These are phyloP conservation scores for Zelostemma sp. DNA, from an alignment of 1,140 invertebrate genomes.

Conservation along the genomic window DNA sequence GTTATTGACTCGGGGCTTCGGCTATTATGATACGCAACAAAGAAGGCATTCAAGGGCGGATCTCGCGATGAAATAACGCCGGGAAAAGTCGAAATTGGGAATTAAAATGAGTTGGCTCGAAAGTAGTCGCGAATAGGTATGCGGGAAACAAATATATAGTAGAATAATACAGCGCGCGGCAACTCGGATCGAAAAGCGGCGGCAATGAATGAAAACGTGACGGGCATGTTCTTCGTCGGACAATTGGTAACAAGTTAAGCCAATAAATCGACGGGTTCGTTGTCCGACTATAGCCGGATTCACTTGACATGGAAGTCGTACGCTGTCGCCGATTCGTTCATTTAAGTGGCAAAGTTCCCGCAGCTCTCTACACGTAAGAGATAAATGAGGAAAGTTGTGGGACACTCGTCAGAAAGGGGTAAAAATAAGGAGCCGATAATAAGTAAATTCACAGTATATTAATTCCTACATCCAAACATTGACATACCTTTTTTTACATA, in stretches of 20 bases:
- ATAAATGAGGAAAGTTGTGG: conserved; percentile 46
- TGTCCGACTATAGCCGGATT: conserved; percentile 40
- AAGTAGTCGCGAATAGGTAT: too few relatives aligned
- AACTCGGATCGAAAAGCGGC: conserved; percentile 39
- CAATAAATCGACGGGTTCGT: conserved; percentile 55
- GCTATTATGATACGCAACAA: too few relatives aligned
- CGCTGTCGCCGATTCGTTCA: conserved; percentile 42
- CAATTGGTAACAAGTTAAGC: conserved; percentile 55
- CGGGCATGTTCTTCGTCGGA: conserved; percentile 47
- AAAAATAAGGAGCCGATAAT: conserved; percentile 14
- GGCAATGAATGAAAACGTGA: conserved; percentile 52
- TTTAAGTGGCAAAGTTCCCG: conserved; percentile 46
- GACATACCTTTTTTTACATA: conserved; percentile 6
- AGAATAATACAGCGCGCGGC: conserved; percentile 24
- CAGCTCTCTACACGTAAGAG: conserved; percentile 38
- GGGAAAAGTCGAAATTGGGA: too few relatives aligned
- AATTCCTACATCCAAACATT: conserved; percentile 9
- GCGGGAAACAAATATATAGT: too few relatives aligned
- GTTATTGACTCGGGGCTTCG: too few relatives aligned
- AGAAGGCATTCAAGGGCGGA: too few relatives aligned
- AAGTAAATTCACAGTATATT: conserved; percentile 4
- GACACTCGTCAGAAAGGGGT: conserved; percentile 24
- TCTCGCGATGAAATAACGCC: too few relatives aligned
- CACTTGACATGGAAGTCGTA: conserved; percentile 47
- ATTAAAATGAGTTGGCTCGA: too few relatives aligned